Base-by-base conservation (phyloP, 2,888 invertebrate genomes). In the Cetonia aurata region DNA sequence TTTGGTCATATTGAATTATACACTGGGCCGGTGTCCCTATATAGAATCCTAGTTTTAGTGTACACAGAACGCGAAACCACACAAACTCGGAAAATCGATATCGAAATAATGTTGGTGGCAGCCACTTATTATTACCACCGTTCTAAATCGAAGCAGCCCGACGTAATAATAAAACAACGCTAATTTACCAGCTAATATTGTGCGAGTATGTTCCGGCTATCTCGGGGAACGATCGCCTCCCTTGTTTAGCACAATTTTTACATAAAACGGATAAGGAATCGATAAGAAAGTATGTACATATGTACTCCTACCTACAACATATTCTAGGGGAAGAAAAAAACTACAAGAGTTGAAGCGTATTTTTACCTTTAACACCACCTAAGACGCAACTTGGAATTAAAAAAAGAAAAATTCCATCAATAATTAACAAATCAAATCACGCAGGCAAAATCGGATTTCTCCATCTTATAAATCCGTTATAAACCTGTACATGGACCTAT, bases 1-100 rank as follows among this genome's bases (percentile, higher is more conserved):
- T 33, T 60, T 60, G 59, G 59, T 44, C 25, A 59, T 59, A 59
- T 59, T 59, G 25, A 42, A 59, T 59, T 59, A 59, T 44, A 59
- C 19, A 44, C 25, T 1, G 42, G 9, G 17, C 42, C 44, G 19
- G 12, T 25, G 44, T 59, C 42, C 19, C 42, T 25, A 42, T 59
- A 19, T 6, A 42, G 15, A 59, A 0, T 9, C 9, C 50, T 15
- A 50, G 9, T 50, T 13, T 15, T 41, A 13, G 31, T 33, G 9
- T 15, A 12, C 15, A 19, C 31, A 6, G 10, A 17, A 17, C 13
- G 46, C n/a, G n/a, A n/a, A n/a, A 25, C 25, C 3, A 13, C 50
- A 4, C 6, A 10, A 50, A 50, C 50, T 9, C 9, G 25, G n/a
- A 60, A 60, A 60, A 60, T 60, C 60, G 25, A 60, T 60, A 46